Evolutionary conservation across 2,888 invertebrate species (phyloP).

Genomic region (Synergus gifuensis): DNA sequence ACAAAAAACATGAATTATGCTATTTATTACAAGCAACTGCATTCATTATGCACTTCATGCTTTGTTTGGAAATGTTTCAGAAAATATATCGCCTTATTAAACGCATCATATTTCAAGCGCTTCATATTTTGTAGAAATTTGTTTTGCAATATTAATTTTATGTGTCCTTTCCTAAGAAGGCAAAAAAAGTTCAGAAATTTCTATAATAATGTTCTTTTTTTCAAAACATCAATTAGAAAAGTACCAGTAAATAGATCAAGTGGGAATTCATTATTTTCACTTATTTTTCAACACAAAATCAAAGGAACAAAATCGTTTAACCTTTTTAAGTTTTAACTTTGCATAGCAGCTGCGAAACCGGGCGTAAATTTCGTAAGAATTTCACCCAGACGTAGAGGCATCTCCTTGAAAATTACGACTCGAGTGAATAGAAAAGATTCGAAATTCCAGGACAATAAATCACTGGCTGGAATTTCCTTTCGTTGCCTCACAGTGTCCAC

Average conservation of each 20-base stretch:
- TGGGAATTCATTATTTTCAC: background rate
- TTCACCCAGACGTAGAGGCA: constrained; percentile 19
- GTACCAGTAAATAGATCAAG: too few relatives aligned
- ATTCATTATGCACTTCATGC: constrained; percentile 26
- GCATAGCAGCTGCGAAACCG: background rate
- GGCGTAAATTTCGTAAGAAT: constrained; percentile 23
- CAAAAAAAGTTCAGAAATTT: background rate
- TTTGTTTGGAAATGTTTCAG: constrained; percentile 32
- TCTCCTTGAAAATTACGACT: constrained; percentile 22
- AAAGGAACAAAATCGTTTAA: background rate
- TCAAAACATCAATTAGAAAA: background rate
- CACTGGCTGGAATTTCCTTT: constrained; percentile 30
- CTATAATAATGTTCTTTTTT: background rate
- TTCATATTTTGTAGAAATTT: background rate
- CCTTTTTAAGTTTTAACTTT: background rate
- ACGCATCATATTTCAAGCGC: constrained; percentile 14
- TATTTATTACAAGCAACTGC: constrained; percentile 30
- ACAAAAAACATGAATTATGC: constrained; percentile 40
- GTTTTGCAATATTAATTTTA: background rate
- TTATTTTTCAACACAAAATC: background rate
- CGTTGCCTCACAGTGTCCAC: constrained; percentile 8
- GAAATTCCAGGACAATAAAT: constrained; percentile 36
- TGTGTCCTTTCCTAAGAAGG: background rate
- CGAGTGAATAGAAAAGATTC: constrained; percentile 27
- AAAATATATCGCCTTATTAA: constrained; percentile 36